These are phyloP conservation scores for Tetrax tetrax DNA, from an alignment of 2,113 vertebrate genomes.

Conservation along the genomic window DNA sequence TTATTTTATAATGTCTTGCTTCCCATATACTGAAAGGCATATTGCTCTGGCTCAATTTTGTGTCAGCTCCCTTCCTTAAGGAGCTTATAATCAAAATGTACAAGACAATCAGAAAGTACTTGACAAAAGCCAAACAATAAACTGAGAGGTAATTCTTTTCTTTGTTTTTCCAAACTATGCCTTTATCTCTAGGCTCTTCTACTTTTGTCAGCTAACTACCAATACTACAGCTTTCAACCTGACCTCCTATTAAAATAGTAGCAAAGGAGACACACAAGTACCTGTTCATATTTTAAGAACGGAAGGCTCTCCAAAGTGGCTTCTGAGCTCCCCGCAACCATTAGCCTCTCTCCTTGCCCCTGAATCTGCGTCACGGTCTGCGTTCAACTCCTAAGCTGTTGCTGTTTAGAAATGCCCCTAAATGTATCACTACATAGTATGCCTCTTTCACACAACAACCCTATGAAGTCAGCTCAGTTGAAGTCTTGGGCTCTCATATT, in stretches of 20 bases:
- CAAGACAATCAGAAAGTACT: background rate
- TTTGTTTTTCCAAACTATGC: background rate
- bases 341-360: background rate
- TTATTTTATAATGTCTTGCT: background rate
- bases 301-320: background rate
- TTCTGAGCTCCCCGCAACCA: background rate
- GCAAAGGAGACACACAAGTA: background rate
- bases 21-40: background rate
- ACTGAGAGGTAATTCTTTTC: background rate
- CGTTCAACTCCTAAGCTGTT: background rate
- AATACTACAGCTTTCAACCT: background rate
- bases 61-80: background rate
- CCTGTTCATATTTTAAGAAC: background rate
- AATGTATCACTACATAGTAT: accelerated
- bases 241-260: background rate
- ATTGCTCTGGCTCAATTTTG: background rate
- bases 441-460: background rate
- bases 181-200: background rate
- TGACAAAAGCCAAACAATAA: background rate
- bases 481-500: background rate
- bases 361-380: background rate
- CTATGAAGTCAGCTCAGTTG: background rate
- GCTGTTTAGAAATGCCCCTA: background rate
- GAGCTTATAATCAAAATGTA: background rate
- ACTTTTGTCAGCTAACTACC: background rate